These are phyloP conservation scores for Triplophysa yarkandensis DNA, from an alignment of 2,797 vertebrate genomes.

Conservation along the genomic window DNA sequence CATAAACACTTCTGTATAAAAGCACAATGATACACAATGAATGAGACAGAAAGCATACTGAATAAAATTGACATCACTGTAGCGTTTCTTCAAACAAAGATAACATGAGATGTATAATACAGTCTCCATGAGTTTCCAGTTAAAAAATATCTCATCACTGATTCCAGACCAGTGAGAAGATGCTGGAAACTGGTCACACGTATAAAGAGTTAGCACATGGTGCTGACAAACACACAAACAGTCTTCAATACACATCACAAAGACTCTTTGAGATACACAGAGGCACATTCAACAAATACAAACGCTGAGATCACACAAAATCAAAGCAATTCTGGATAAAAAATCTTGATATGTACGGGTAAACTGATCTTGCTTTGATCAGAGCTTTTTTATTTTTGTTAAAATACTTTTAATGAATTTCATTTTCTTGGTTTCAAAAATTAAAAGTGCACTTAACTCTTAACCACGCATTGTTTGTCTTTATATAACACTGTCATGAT, in stretches of 20 bases:
- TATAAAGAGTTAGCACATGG: constrained; percentile 40
- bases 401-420: not conserved
- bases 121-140: constrained; percentile 27
- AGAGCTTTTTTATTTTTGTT: not conserved
- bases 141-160: constrained; percentile 21
- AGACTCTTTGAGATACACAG: constrained; percentile 41
- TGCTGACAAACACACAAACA: constrained; percentile 47
- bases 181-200: constrained; percentile 51
- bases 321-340: not conserved
- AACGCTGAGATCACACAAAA: not conserved
- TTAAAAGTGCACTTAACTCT: constrained; percentile 37
- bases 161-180: constrained; percentile 35
- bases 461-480: constrained; percentile 50
- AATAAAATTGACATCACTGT: constrained; percentile 12
- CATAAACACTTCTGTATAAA: constrained; percentile 35
- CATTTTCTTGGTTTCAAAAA: constrained; percentile 3
- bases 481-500: constrained; percentile 51
- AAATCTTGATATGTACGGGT: not conserved
- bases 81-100: constrained; percentile 27
- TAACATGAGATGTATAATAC: constrained; percentile 11
- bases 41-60: constrained; percentile 7
- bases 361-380: constrained; percentile 1
- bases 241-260: constrained; percentile 64
- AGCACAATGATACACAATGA: constrained; percentile 31
- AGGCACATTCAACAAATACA: constrained; percentile 3